phyloP scores from a whole-genome alignment of 92 coral and sea anemone genomes.

The Palythoa grandiflora region DNA sequence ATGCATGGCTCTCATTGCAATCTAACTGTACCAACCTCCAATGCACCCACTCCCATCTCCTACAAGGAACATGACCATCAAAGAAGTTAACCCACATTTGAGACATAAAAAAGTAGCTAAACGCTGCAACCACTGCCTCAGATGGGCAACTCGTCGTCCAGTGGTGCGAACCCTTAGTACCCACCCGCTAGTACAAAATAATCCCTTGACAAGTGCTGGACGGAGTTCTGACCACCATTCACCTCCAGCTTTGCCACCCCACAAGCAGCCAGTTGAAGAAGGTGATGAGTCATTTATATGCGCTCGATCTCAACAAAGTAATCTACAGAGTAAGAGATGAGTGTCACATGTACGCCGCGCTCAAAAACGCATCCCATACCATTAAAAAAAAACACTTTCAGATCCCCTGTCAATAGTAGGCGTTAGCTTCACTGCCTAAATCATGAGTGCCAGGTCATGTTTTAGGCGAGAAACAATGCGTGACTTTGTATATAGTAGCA shows the following conservation, averaged over 20 bases:
- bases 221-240: conserved; percentile 56
- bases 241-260: conserved; percentile 53
- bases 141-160: conserved; percentile 48
- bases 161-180: neutral
- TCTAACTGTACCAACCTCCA: conserved; percentile 22
- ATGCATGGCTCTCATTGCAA: conserved; percentile 29
- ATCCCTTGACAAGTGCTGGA: conserved; percentile 59
- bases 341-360: neutral
- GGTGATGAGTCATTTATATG: conserved; percentile 29
- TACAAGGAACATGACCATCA: conserved; percentile 56
- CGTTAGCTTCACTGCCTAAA: conserved; percentile 35
- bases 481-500: conserved; percentile 41
- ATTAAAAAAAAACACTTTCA: conserved; percentile 5
- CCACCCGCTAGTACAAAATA: conserved; percentile 53
- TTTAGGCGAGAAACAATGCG: conserved; percentile 22
- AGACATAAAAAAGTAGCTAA: conserved; percentile 49
- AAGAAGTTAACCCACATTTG: conserved; percentile 52
- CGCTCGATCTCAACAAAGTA: conserved; percentile 46
- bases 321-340: conserved; percentile 20
- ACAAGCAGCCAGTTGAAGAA: conserved; percentile 44
- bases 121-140: conserved; percentile 23
- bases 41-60: conserved; percentile 32
- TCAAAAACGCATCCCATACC: conserved; percentile 10
- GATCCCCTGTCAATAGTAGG: conserved; percentile 44
- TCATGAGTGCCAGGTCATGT: conserved; percentile 30